Evolutionary conservation across 2,113 vertebrate genomes (phyloP).

Genomic region (Oreochromis spilurus): DNA sequence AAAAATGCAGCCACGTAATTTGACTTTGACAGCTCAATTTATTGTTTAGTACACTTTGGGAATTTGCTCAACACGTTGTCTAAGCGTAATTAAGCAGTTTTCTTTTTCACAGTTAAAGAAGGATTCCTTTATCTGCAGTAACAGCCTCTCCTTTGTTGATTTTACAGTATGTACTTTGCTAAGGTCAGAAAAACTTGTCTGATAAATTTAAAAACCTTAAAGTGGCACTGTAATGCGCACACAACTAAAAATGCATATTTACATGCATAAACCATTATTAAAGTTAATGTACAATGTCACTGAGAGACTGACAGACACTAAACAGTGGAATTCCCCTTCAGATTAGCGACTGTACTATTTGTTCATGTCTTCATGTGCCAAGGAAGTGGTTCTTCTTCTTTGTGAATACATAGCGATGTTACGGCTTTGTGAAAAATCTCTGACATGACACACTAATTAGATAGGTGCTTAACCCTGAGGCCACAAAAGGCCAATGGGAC

Average conservation of each 20-base stretch:
- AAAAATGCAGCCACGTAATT: not conserved
- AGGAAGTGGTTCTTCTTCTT: conserved; percentile 37
- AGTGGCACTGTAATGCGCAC: not conserved
- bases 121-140: not conserved
- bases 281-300: not conserved
- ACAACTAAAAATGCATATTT: not conserved
- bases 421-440: conserved; percentile 71
- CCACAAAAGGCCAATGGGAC: conserved; percentile 65
- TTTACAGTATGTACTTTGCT: not conserved
- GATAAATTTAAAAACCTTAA: not conserved
- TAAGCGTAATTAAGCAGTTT: not conserved
- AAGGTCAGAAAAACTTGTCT: not conserved
- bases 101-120: not conserved
- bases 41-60: not conserved
- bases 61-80: not conserved
- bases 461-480: conserved; percentile 63
- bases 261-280: not conserved
- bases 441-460: conserved; percentile 70
- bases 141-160: not conserved
- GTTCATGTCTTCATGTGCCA: conserved; percentile 62
- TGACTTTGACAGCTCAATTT: not conserved
- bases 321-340: conserved; percentile 12
- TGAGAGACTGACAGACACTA: conserved; percentile 4
- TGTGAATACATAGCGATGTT: conserved; percentile 34
- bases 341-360: conserved; percentile 18